Base-by-base conservation (phyloP, 64 coral and sea anemone species). In the Catalaphyllia jardinei region DNA sequence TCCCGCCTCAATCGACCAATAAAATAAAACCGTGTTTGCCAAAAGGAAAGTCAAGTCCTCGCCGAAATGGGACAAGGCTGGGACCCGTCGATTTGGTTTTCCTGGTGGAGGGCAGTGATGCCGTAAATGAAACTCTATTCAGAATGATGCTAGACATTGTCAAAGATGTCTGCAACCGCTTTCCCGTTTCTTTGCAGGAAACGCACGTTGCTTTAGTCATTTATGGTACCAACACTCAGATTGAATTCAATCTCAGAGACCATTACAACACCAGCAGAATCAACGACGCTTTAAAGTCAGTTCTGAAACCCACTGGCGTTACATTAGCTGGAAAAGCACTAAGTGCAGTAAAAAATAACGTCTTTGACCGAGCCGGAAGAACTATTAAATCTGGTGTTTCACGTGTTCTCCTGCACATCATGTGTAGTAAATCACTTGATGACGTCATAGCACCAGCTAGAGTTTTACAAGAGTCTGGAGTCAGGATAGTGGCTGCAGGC, bases 401-500 rank as follows among this genome's bases (percentile, higher is more conserved):
- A 33, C 79, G 80, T 52, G 67, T 79, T 29, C 67, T 91, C 10
- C 29, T 91, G 11, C 89, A 91, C 27, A 83, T 91, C 18, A 91
- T 83, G 79, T 91, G 89, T 55, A 71, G 89, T 55, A 74, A 83
- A 19, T 78, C 89, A 42, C 18, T 75, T 74, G 89, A 91, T 91
- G 89, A 91, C 63, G 89, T 91, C 16, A 64, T 83, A n/a, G n/a
- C 8, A 24, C 89, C 89, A 4, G 49, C 89, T 13, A 74, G 63
- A 60, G 79, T 73, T 24, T 27, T 91, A 1, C 69, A 80, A 9
- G 89, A 52, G 29, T 16, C 29, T 24, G 51, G 67, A 1, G 79
- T 91, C 9, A 71, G 51, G 38, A 71, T 91, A 25, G 57, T 91
- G 5, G 61, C 89, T 4, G 89, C 89, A 3, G 89, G 89, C 31